Conservation (phyloP, 2,888 invertebrate species). For the Latrodectus elegans region DNA sequence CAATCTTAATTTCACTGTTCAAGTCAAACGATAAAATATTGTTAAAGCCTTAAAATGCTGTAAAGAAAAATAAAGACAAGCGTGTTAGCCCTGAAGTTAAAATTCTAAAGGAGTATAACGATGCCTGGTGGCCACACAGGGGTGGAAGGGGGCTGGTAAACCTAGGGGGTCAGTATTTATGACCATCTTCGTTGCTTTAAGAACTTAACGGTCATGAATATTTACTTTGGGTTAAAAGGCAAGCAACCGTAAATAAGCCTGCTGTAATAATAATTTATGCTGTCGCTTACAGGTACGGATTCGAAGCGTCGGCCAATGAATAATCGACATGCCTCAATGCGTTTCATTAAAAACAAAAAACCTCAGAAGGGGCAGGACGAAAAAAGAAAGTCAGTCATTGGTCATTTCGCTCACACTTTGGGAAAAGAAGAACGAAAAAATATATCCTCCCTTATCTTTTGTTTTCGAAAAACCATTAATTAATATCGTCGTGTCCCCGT, state of each 20-base stretch:
- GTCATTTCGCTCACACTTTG: neutral
- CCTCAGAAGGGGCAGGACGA: neutral
- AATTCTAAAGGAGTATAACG: too few species aligned
- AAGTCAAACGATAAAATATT: too few species aligned
- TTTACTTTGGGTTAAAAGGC: neutral
- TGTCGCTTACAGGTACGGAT: constrained; percentile 38
- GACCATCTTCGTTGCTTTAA: neutral
- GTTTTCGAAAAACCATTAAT: neutral
- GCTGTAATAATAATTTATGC: constrained; percentile 34
- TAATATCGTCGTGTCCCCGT: neutral
- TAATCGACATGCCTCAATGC: constrained; percentile 34
- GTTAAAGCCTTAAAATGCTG: too few species aligned
- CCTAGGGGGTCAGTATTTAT: neutral
- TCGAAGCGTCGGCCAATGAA: constrained; percentile 35
- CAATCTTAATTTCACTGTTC: too few species aligned
- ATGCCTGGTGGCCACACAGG: neutral
- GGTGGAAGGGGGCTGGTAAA: neutral
- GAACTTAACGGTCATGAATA: neutral
- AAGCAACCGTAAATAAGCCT: neutral
- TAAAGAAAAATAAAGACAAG: too few species aligned
- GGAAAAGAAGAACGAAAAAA: neutral
- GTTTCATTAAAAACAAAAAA: neutral
- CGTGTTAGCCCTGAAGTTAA: too few species aligned
- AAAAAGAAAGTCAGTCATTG: neutral
- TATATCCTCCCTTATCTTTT: neutral